phyloP scores from a whole-genome alignment of 2,113 vertebrate species.

The Lagenorhynchus albirostris region DNA sequence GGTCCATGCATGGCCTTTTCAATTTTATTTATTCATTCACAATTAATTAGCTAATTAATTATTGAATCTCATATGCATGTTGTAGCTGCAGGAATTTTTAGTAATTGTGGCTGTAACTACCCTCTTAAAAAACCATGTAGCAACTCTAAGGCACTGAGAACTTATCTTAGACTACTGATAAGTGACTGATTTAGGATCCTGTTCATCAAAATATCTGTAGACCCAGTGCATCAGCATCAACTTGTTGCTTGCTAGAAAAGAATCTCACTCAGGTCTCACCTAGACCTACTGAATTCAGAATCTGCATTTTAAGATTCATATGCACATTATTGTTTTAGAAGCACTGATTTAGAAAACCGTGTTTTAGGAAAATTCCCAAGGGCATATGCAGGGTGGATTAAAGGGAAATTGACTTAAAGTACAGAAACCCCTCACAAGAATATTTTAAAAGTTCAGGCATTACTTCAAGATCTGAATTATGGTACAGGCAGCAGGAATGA shows the following conservation, averaged over 20 bases:
- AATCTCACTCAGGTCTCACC: neutral
- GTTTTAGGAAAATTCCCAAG: neutral
- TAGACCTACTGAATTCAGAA: neutral
- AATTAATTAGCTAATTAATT: neutral
- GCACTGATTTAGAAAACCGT: neutral
- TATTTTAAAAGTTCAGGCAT: neutral
- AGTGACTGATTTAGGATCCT: neutral
- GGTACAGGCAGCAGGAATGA: neutral
- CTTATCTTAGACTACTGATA: neutral
- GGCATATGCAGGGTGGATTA: neutral
- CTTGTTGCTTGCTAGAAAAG: neutral
- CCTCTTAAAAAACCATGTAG: neutral
- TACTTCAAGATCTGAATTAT: neutral
- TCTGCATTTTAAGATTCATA: neutral
- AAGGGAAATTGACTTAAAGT: neutral
- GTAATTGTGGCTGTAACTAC: neutral
- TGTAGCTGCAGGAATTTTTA: neutral
- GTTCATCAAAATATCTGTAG: neutral
- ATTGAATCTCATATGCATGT: neutral
- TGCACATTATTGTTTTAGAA: neutral
- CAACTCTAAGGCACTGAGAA: neutral
- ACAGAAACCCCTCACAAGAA: neutral
- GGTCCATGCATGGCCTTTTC: neutral
- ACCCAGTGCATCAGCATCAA: accelerated
- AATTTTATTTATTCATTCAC: neutral